Evolutionary conservation across 2,797 vertebrate species (phyloP).

Genomic region (Parambassis ranga): DNA sequence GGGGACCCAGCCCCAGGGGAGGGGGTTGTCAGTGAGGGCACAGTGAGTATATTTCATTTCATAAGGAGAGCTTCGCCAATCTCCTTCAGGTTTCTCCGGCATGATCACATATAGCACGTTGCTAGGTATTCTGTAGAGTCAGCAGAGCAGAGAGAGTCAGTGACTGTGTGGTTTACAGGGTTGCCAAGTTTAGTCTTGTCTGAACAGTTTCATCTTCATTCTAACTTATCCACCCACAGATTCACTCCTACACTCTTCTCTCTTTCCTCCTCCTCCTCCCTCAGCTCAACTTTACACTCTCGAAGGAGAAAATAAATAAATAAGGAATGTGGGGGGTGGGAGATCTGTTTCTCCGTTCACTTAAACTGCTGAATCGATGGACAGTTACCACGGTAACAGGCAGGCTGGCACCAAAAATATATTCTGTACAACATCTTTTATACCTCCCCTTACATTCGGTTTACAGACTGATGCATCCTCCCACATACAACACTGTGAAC

Average conservation of each 20-base stretch:
- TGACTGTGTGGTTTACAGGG: too few relatives aligned
- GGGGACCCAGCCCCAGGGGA: too few relatives aligned
- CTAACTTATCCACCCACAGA: conserved; percentile 16
- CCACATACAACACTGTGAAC: conserved; percentile 24
- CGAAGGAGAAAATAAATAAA: conserved; percentile 32
- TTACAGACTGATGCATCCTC: conserved; percentile 42
- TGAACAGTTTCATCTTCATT: conserved; percentile 9
- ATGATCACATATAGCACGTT: too few relatives aligned
- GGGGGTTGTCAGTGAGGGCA: too few relatives aligned
- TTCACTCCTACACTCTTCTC: conserved; percentile 19
- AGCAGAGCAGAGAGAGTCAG: neutral
- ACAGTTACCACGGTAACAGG: conserved; percentile 82
- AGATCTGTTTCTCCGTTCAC: conserved; percentile 62
- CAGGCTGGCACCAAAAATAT: conserved; percentile 83
- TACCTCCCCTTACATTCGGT: conserved; percentile 69
- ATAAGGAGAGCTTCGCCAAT: too few relatives aligned
- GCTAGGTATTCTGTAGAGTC: neutral
- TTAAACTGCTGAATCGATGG: conserved; percentile 72
- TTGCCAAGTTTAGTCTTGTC: conserved; percentile 11
- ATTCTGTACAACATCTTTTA: conserved; percentile 77
- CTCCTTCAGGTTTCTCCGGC: too few relatives aligned
- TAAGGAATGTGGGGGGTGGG: conserved; percentile 13
- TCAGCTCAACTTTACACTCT: conserved; percentile 34
- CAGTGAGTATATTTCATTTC: too few relatives aligned
- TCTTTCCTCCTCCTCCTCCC: conserved; percentile 22